Base-by-base conservation (phyloP, 2,888 invertebrate species). In the Hyposoter dolosus region DNA sequence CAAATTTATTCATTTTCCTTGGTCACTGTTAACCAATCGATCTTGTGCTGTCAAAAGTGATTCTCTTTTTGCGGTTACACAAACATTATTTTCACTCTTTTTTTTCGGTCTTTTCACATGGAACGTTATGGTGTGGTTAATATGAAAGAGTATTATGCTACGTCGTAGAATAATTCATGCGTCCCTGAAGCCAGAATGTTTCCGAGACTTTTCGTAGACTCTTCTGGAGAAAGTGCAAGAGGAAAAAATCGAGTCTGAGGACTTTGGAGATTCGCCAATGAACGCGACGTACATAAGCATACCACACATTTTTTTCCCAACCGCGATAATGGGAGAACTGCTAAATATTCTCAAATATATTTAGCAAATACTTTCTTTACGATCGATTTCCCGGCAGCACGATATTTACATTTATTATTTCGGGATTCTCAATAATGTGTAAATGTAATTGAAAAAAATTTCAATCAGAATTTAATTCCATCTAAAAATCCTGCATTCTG, bases 141-240 rank as follows among this genome's bases (percentile, higher is more conserved):
- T 77, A 83, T 79, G 78, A 83, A 72, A 72, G 72, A 78, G 77
- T 66, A 72, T 79, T 63, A 72, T 32, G 63, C 75, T 53, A 68
- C 66, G 78, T 69, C 53, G 69, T 43, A 28, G 82, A 82, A 85
- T 82, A 82, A 85, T 82, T 85, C 85, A 85, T 65, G 85, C 82
- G 68, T 85, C 75, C 53, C 65, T 63, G 82, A 72, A 79, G 85
- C 78, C 85, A 75, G 79, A 82, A 85, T 75, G 79, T 79, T 75
- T 65, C 69, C 50, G 71, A 69, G 72, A 85, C 82, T 82, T 85
- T 78, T 82, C 60, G 77, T 78, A 85, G 84, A 50, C 53, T 68
- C 68, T 65, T 45, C 28, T 56, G 72, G 78, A 50, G 45, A 74
- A 43, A 68, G 68, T 45, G 78, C n/a, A 40, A 6, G 53, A 69